A percentile compares a stretch with the other conserved stretches of the same genome.
Conservation (phyloP, 2,888 invertebrate species). For the Arctia plantaginis region DNA sequence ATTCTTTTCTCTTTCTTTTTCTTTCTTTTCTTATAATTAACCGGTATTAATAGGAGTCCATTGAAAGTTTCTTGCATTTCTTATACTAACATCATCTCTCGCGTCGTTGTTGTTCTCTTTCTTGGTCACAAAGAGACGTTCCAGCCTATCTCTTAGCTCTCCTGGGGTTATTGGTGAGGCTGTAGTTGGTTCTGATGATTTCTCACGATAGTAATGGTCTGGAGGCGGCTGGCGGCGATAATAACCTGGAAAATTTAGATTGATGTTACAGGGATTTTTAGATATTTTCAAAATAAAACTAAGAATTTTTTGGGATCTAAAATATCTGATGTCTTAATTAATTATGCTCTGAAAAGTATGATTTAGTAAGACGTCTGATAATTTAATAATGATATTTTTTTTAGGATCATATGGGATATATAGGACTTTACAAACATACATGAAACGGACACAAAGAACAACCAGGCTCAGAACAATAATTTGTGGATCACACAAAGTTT, state of each 20-base stretch:
- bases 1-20: slow-evolving; percentile 28
- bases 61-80: slow-evolving; percentile 77
- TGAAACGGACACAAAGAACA: no score
- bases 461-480: no score
- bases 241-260: slow-evolving; percentile 67
- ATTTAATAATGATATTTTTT: no score
- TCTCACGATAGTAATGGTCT: slow-evolving; percentile 75
- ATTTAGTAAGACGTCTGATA: no score
- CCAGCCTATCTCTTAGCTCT: slow-evolving; percentile 83
- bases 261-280: no score
- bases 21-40: slow-evolving; percentile 30
- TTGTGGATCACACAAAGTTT: no score
- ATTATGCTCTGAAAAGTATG: no score
- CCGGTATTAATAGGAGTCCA: slow-evolving; percentile 80
- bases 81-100: slow-evolving; percentile 68
- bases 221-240: slow-evolving; percentile 71
- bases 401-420: no score
- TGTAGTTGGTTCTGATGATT: slow-evolving; percentile 71
- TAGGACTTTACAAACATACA: no score
- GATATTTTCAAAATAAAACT: neutral
- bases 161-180: slow-evolving; percentile 81
- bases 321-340: no score
- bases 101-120: slow-evolving; percentile 62
- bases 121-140: slow-evolving; percentile 82
- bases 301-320: no score